phyloP scores from a whole-genome alignment of 2,888 invertebrate species.

The Baccha elongata region DNA sequence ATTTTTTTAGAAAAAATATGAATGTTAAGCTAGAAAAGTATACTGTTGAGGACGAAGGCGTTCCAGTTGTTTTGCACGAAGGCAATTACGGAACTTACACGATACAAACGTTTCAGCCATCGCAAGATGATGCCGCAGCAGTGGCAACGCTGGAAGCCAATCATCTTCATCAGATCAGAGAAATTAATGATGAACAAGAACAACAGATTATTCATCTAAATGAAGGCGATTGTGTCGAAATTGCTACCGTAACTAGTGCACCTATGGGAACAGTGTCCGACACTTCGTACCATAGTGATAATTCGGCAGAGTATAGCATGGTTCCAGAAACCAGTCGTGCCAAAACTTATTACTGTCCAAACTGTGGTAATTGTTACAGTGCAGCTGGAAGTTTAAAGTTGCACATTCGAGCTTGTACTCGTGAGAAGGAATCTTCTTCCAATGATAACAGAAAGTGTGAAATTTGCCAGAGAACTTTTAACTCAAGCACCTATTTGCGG shows the following conservation, averaged over 20 bases:
- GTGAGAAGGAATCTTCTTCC: constrained; percentile 79
- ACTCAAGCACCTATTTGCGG: constrained; percentile 81
- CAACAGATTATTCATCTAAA: constrained; percentile 79
- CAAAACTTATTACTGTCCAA: constrained; percentile 81
- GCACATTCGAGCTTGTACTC: constrained; percentile 81
- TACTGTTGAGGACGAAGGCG: constrained; percentile 78
- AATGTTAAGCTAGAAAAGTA: constrained; percentile 79
- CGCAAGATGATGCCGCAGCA: constrained; percentile 79
- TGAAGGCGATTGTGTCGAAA: constrained; percentile 58
- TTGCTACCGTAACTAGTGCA: constrained; percentile 73
- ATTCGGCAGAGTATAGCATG: constrained; percentile 62
- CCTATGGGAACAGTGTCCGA: constrained; percentile 17
- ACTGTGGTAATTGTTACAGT: constrained; percentile 82
- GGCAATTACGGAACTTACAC: constrained; percentile 78
- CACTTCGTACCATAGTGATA: constrained; percentile 59
- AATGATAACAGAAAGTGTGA: constrained; percentile 80
- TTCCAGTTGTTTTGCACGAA: constrained; percentile 78
- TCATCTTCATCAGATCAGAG: constrained; percentile 74
- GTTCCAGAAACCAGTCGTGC: constrained; percentile 73
- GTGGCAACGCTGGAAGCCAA: constrained; percentile 78
- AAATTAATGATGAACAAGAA: constrained; percentile 75
- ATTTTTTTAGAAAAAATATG: constrained; percentile 75
- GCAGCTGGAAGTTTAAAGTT: constrained; percentile 81
- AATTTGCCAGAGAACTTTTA: constrained; percentile 81
- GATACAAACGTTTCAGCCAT: constrained; percentile 78